phyloP scores from a whole-genome alignment of 2,888 invertebrate species.

The Cabera pusaria region DNA sequence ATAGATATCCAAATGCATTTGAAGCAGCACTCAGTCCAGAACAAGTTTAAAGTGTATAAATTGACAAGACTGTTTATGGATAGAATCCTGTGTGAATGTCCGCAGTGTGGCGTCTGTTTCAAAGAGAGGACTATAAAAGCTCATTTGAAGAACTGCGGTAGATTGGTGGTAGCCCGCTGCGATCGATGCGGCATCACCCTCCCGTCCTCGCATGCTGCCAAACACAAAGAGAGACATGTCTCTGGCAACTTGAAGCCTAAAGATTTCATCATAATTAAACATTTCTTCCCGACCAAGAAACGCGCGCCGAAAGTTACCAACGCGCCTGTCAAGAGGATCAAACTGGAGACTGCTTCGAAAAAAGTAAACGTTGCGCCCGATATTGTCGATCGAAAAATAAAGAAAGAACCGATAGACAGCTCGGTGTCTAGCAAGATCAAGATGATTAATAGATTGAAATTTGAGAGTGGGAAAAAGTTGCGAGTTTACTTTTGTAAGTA shows the following conservation, averaged over 20 bases:
- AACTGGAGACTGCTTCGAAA: not conserved
- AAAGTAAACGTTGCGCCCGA: no score
- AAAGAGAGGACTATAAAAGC: slow-evolving; percentile 38
- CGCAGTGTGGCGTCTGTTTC: slow-evolving; percentile 42
- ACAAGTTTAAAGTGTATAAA: slow-evolving; percentile 42
- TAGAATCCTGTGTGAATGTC: slow-evolving; percentile 43
- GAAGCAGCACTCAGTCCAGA: slow-evolving; percentile 43
- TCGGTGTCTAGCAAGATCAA: not conserved
- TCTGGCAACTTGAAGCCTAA: slow-evolving; percentile 18
- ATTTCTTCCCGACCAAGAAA: slow-evolving; percentile 3
- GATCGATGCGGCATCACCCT: slow-evolving; percentile 32
- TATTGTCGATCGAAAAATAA: no score
- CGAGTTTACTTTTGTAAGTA: slow-evolving; percentile 10
- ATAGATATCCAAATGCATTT: slow-evolving; percentile 37
- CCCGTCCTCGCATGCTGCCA: not conserved
- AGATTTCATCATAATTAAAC: slow-evolving; percentile 23
- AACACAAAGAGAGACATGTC: slow-evolving; percentile 15
- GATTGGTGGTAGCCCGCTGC: slow-evolving; percentile 28
- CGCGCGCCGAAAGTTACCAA: not conserved
- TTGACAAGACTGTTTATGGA: slow-evolving; percentile 32
- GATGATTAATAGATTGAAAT: slow-evolving; percentile 9
- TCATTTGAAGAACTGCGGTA: slow-evolving; percentile 35
- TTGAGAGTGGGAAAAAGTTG: slow-evolving; percentile 2
- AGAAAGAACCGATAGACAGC: not conserved
- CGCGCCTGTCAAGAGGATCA: slow-evolving; percentile 4